A percentile compares a stretch with the other conserved stretches of the same genome.
Conservation (phyloP, 2,113 vertebrate species). For the Cyphomyrus plagiostoma region DNA sequence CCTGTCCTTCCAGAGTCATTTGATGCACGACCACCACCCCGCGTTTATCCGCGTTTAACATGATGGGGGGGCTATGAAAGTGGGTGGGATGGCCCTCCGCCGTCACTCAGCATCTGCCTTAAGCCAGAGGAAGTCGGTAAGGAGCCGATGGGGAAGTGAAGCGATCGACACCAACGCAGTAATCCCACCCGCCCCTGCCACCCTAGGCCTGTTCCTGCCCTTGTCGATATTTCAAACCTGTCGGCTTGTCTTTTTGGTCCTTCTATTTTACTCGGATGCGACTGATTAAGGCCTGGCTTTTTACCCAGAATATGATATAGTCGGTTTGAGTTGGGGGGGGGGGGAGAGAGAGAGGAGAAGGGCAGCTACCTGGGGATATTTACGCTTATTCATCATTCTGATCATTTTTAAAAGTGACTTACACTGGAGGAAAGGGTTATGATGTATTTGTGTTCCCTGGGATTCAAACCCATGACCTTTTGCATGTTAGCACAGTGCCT, state of each 20-base stretch:
- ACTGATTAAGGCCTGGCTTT: neutral
- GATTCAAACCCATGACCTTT: neutral
- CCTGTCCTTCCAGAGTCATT: neutral
- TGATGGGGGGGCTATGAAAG: neutral
- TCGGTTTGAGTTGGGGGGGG: neutral
- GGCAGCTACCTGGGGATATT: neutral
- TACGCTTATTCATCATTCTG: neutral
- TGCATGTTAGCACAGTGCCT: neutral
- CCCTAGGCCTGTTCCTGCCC: neutral
- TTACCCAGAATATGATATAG: neutral
- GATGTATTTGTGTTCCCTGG: neutral
- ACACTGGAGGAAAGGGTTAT: neutral
- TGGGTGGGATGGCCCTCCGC: neutral
- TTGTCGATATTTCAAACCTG: neutral
- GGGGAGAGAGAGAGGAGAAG: neutral
- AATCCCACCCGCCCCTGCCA: neutral
- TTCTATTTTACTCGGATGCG: neutral
- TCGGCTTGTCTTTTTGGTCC: neutral
- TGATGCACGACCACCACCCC: neutral
- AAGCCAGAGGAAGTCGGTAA: neutral
- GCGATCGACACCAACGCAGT: neutral
- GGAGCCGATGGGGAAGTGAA: neutral
- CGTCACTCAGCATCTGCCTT: neutral
- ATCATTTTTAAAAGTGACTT: neutral
- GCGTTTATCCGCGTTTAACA: neutral